Evolutionary conservation across 2,797 vertebrate genomes (phyloP).

Genomic region (Muscicapa comitata): DNA sequence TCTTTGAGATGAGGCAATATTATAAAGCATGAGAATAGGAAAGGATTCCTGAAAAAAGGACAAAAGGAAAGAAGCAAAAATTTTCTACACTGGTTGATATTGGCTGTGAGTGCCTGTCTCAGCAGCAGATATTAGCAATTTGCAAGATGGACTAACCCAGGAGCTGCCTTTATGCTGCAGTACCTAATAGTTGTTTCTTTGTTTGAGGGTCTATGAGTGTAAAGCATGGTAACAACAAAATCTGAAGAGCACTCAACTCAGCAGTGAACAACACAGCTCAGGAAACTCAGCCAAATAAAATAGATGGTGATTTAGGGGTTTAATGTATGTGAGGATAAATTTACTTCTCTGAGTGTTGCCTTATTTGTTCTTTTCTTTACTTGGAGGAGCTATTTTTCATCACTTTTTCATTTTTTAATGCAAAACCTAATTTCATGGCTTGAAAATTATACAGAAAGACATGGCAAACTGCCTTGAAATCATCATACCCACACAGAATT

Average conservation of each 20-base stretch:
- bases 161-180: neutral
- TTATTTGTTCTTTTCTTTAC: constrained; percentile 27
- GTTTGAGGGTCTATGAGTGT: neutral
- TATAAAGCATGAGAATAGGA: neutral
- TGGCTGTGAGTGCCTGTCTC: neutral
- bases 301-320: neutral
- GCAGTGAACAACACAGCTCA: neutral
- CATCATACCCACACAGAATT: neutral
- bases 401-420: constrained; percentile 19
- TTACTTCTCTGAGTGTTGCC: neutral
- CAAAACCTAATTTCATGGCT: constrained; percentile 4
- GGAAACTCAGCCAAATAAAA: neutral
- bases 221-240: neutral
- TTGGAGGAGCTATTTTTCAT: neutral
- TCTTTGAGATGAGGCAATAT: neutral
- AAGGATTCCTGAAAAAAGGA: neutral
- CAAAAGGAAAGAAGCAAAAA: neutral
- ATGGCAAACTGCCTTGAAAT: constrained; percentile 31
- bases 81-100: neutral
- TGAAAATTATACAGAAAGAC: constrained; percentile 2
- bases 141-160: neutral
- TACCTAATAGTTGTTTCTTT: neutral
- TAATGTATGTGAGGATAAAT: neutral
- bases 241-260: neutral
- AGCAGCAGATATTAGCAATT: neutral